Evolutionary conservation across 2,888 invertebrate genomes (phyloP).

Genomic region (Cryptocephalus primarius): DNA sequence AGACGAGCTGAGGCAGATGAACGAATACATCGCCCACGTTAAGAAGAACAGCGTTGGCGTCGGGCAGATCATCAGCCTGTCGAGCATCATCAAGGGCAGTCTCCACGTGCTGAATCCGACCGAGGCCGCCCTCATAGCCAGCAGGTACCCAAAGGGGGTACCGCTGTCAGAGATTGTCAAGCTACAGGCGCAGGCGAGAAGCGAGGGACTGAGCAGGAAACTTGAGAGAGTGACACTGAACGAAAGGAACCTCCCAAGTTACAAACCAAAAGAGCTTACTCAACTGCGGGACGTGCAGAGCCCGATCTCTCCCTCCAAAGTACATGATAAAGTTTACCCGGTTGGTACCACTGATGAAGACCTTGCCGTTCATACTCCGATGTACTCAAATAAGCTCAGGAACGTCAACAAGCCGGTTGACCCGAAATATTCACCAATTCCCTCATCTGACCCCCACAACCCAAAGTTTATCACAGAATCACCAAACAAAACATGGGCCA

Average conservation of each 20-base stretch:
- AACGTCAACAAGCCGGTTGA: not conserved
- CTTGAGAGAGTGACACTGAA: constrained; percentile 9
- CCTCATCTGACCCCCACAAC: no score
- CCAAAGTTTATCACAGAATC: not conserved
- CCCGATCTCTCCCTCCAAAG: constrained; percentile 4
- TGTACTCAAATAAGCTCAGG: constrained; percentile 8
- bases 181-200: constrained; percentile 19
- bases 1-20: constrained; percentile 33
- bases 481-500: constrained; percentile 3
- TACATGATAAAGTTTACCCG: constrained; percentile 8
- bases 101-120: constrained; percentile 12
- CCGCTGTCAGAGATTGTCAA: constrained; percentile 27
- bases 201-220: constrained; percentile 5
- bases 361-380: constrained; percentile 3
- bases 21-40: constrained; percentile 35
- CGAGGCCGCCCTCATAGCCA: constrained; percentile 23
- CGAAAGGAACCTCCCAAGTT: constrained; percentile 5
- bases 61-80: constrained; percentile 28
- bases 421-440: no score
- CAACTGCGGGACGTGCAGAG: constrained; percentile 3
- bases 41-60: constrained; percentile 34
- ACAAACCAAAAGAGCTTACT: constrained; percentile 4
- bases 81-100: constrained; percentile 19
- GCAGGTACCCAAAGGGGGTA: constrained; percentile 22
- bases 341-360: constrained; percentile 9